Evolutionary conservation across 1,140 invertebrate genomes (phyloP).

Genomic region (Cherax quadricarinatus): DNA sequence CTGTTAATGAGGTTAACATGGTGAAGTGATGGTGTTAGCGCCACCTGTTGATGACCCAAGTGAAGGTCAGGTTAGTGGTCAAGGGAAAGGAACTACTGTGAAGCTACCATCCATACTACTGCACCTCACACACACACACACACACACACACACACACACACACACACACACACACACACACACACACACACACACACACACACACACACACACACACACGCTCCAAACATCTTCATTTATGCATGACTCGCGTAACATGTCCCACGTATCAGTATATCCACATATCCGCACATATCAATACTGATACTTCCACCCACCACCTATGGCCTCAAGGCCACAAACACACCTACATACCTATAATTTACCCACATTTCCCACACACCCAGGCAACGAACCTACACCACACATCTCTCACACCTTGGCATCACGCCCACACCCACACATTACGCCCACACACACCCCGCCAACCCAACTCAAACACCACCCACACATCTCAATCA

Average conservation of each 20-base stretch:
- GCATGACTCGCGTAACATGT: not conserved
- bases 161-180: not conserved
- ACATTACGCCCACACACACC: not conserved
- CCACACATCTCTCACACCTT: not conserved
- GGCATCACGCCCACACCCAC: not conserved
- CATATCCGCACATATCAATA: not conserved
- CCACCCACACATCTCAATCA: not conserved
- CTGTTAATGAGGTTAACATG: too few species aligned
- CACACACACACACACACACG: not conserved
- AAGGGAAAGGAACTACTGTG: too few species aligned
- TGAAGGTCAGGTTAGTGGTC: too few species aligned
- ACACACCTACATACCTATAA: not conserved
- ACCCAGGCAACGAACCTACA: not conserved
- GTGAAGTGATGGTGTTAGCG: too few species aligned
- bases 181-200: constrained; percentile 5
- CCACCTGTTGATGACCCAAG: too few species aligned
- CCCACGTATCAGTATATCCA: not conserved
- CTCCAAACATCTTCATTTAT: not conserved
- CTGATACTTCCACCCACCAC: too few species aligned
- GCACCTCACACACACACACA: not conserved
- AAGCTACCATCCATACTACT: not conserved
- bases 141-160: constrained; percentile 6
- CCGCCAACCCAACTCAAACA: not conserved
- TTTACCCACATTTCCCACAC: not conserved
- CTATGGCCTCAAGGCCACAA: not conserved